Evolutionary conservation across 2,888 invertebrate genomes (phyloP), one percentile per base, ranked within the genome.

Genomic region (Lapara coniferarum): DNA sequence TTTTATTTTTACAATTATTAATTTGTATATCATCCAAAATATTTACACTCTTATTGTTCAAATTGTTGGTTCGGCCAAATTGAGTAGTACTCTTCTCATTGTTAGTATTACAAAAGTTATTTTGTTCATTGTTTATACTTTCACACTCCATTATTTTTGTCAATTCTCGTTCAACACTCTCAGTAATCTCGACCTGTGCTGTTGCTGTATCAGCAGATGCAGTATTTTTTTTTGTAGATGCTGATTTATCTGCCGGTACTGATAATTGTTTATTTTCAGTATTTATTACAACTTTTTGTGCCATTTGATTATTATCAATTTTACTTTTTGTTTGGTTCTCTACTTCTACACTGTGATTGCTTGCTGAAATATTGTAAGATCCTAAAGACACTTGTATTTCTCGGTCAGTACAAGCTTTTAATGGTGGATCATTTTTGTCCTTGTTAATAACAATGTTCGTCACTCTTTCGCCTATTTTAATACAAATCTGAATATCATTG

Each of bases 101-200:
- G 19, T 56, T 71, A 25, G 8, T 66, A 69, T 74, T n/a, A 19
- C 56, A 66, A 14, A 52, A n/a, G 14, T 58, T 44, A 66, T 4
- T 8, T 51, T 51, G 46, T 7, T 56, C 30, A 58, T 70, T 74
- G 44, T 83, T 78, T 55, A 63, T 8, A 49, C 2, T 63, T 49
- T 77, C 81, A 81, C 81, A 84, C 73, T 88, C 88, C 86, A 89
- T 89, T 13, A 86, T 77, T 69, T 84, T 85, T 49, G 87, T 88
- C 59, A 92, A 74, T 75, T 91, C 90, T 80, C 86, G 90, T 80
- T 91, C 92, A 63, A 89, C 85, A 87, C 90, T 92, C 72, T 88
- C 89, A 71, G 92, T 90, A 13, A 91, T 92, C 80, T 90, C 89
- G 80, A 85, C 86, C 25, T 87, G 85, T 67, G 77, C 88, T 57